These are phyloP conservation scores for Ochropleura plecta DNA, from an alignment of 2,888 invertebrate genomes.

Conservation along the genomic window DNA sequence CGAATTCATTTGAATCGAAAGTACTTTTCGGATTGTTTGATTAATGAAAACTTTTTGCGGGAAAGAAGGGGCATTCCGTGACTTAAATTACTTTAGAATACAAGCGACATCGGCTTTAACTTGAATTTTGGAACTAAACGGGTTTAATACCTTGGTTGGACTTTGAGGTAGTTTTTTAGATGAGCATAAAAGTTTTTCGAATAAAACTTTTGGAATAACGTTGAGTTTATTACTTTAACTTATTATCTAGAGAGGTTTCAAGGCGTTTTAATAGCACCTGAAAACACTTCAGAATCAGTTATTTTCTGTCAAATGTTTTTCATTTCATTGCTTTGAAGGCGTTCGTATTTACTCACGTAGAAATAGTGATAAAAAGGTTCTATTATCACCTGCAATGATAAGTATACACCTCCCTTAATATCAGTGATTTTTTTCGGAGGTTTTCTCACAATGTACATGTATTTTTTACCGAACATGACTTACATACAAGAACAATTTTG, in stretches of 20 bases:
- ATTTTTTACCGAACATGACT: background rate
- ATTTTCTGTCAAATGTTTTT: slow-evolving; percentile 10
- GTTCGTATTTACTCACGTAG: slow-evolving; percentile 6
- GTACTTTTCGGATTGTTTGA: slow-evolving; percentile 26
- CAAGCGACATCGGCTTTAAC: background rate
- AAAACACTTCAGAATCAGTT: background rate
- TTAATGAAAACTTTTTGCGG: slow-evolving; percentile 14
- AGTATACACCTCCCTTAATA: background rate
- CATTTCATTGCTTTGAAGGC: slow-evolving; percentile 2
- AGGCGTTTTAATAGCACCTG: background rate
- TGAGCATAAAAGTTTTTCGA: background rate
- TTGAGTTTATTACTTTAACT: slow-evolving; percentile 16
- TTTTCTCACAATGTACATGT: background rate
- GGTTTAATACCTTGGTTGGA: background rate
- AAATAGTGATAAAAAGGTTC: slow-evolving; percentile 17
- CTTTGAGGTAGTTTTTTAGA: background rate
- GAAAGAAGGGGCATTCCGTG: slow-evolving; percentile 1
- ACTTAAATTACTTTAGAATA: slow-evolving; percentile 40
- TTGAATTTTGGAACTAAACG: background rate
- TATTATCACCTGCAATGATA: slow-evolving; percentile 1
- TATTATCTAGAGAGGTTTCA: background rate
- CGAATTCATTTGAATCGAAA: slow-evolving; percentile 22
- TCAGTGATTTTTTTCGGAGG: background rate
- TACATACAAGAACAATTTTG: background rate
- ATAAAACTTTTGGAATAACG: slow-evolving; percentile 8